Base-by-base conservation (phyloP, 2,113 vertebrate genomes). In the Pedetes capensis region DNA sequence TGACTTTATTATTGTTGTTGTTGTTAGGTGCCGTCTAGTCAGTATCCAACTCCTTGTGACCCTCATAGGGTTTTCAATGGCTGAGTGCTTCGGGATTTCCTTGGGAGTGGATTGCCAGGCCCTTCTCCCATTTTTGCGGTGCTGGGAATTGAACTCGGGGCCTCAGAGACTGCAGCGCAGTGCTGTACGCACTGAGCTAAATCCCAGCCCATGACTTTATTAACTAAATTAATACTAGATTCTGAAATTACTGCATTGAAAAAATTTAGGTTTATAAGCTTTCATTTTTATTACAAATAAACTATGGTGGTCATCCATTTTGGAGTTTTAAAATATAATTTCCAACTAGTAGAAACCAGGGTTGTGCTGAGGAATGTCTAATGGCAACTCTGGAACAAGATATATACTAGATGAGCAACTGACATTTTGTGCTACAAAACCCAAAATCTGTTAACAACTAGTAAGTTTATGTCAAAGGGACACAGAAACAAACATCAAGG, bases 241-340 rank as follows among this genome's bases (percentile, higher is more conserved):
- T 86, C 39, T 69, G 80, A 94, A 89, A 25, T 51, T 90, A 68
- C 39, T 80, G 5, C 47, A 69, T 10, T 84, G 4, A 37, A 57
- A 79, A 96, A 88, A 86, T 61, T 66, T 75, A 71, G 29, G 37
- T 68, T 59, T 25, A 68, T 47, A 78, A 89, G 5, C 22, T 93
- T 81, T 80, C 13, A 87, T 68, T 87, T 91, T 89, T 83, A 90
- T 5, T 53, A 75, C 59, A 94, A 87, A 93, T 79, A 59, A 95
- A 81, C 89, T 86, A 87, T 85, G 25, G 8, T 83, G 74, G 3
- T 51, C n/a, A 85, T 34, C 1, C 8, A 71, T 8, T 69, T 87
- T 71, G 34, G 22, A 12, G 4, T 49, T 78, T 92, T 76, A 20
- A 55, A 63, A 91, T 34, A 61, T 25, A 78, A 72, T 44, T 91